phyloP scores from a whole-genome alignment of 2,888 invertebrate genomes.

The Teleogryllus oceanicus region DNA sequence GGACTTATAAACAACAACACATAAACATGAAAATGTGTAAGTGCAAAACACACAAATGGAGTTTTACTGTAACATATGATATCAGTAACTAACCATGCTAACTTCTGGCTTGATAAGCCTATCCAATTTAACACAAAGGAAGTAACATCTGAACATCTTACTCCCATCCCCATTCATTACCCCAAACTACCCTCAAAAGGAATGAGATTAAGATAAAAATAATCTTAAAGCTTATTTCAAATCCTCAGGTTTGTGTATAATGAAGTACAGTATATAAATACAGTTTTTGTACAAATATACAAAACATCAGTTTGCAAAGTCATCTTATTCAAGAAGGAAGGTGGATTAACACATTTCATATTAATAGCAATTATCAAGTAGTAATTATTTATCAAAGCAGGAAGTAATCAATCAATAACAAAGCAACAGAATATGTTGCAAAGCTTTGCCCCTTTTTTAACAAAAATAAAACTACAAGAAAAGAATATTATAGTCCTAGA shows the following conservation, averaged over 20 bases:
- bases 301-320: background rate
- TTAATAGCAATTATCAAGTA: no score
- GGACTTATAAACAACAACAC: no score
- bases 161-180: background rate
- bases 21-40: background rate
- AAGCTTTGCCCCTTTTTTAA: no score
- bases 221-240: background rate
- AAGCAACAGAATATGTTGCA: no score
- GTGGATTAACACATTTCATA: no score
- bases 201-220: background rate
- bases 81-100: background rate
- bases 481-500: no score
- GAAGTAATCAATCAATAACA: no score
- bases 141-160: background rate
- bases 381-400: no score
- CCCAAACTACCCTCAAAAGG: background rate
- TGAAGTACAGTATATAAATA: slow-evolving; percentile 9
- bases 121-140: background rate
- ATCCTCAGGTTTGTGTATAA: background rate
- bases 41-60: background rate
- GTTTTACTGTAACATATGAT: background rate
- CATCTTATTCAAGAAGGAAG: background rate
- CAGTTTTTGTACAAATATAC: slow-evolving; percentile 9
- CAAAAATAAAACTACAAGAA: no score
- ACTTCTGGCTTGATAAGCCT: background rate